phyloP scores from a whole-genome alignment of 2,113 vertebrate genomes.

The Myotis lucifugus region DNA sequence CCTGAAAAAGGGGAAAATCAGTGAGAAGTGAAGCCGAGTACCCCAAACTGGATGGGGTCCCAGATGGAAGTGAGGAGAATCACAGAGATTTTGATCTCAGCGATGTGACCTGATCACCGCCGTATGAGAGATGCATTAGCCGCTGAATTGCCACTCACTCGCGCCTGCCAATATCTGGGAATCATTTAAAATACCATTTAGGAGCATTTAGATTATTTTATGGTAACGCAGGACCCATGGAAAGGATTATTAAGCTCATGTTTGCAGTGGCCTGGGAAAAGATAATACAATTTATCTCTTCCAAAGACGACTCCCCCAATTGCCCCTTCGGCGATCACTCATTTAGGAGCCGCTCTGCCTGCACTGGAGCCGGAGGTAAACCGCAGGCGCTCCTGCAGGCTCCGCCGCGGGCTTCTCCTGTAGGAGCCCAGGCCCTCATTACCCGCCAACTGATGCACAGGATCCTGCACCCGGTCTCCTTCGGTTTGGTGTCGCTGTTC shows the following conservation, averaged over 20 bases:
- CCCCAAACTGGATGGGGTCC: not conserved
- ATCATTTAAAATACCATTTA: conserved; percentile 77
- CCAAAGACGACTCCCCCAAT: conserved; percentile 58
- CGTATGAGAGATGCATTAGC: conserved; percentile 62
- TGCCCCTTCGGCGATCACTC: conserved; percentile 67
- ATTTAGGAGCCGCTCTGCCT: conserved; percentile 64
- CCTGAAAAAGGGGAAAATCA: not conserved
- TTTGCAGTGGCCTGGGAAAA: conserved; percentile 68
- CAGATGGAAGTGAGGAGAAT: not conserved
- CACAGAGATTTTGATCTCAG: not conserved
- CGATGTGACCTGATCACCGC: not conserved
- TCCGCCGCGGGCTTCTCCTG: conserved; percentile 52
- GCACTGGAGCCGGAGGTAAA: conserved; percentile 66
- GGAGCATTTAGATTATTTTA: conserved; percentile 75
- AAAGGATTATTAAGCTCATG: conserved; percentile 75
- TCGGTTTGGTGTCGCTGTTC: conserved; percentile 46
- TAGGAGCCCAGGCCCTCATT: conserved; percentile 66
- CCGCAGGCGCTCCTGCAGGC: conserved; percentile 53
- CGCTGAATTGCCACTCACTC: conserved; percentile 47
- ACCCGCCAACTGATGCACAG: conserved; percentile 12
- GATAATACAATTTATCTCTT: conserved; percentile 69
- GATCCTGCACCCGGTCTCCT: conserved; percentile 29
- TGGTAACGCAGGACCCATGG: conserved; percentile 51
- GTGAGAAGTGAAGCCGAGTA: not conserved
- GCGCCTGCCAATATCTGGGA: conserved; percentile 48